These are phyloP conservation scores for Tethea ocularis DNA, from an alignment of 2,888 invertebrate species.

Conservation along the genomic window DNA sequence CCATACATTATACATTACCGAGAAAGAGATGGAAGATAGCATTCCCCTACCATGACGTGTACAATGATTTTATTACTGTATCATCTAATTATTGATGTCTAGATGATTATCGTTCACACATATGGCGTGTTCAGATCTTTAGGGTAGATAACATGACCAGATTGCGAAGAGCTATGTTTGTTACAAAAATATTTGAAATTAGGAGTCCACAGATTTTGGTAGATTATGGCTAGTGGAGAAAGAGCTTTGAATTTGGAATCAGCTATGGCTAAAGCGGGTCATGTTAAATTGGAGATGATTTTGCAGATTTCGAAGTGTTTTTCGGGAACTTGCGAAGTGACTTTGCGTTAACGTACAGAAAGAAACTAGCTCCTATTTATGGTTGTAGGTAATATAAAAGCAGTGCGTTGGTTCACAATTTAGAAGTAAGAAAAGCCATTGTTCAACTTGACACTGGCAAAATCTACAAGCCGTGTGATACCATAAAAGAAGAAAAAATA, in stretches of 20 bases:
- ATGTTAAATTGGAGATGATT: background rate
- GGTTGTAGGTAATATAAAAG: no score
- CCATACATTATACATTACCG: constrained; percentile 32
- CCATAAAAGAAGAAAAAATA: no score
- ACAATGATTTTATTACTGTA: constrained; percentile 75
- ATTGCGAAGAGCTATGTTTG: constrained; percentile 16
- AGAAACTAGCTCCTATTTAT: no score
- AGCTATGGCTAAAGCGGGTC: background rate
- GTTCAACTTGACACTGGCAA: no score
- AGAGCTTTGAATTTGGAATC: background rate
- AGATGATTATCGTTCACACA: constrained; percentile 67
- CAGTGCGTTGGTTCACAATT: no score
- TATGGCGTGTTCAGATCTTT: constrained; percentile 57
- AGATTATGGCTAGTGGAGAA: background rate
- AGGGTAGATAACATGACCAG: constrained; percentile 52
- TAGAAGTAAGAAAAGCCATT: no score
- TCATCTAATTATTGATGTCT: constrained; percentile 71
- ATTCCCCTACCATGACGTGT: constrained; percentile 42
- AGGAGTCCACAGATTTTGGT: constrained; percentile 16
- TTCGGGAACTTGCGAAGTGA: background rate
- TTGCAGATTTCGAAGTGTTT: background rate
- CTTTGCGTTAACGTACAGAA: no score
- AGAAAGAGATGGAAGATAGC: constrained; percentile 50
- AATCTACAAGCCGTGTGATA: no score
- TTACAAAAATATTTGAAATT: background rate